Conservation (phyloP, 2,113 vertebrate genomes). For the Pelobates fuscus region DNA sequence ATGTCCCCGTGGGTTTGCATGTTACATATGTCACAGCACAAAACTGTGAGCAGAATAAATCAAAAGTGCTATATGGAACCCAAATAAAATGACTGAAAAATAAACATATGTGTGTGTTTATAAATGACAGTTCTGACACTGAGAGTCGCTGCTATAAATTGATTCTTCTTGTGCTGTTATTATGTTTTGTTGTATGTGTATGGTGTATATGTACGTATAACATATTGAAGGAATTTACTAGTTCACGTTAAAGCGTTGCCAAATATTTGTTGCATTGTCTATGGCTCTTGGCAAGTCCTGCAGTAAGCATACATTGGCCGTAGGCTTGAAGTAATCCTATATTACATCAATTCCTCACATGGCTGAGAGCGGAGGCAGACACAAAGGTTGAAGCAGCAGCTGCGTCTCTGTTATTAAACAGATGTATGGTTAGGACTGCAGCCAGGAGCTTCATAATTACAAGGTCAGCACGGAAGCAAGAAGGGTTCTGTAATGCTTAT, state of each 20-base stretch:
- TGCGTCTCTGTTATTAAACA: neutral
- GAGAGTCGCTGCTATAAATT: too few species aligned
- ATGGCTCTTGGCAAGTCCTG: neutral
- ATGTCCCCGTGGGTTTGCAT: too few species aligned
- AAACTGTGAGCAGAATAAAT: too few species aligned
- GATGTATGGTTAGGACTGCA: conserved; percentile 6
- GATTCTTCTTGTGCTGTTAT: too few species aligned
- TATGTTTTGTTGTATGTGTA: too few species aligned
- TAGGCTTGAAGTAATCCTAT: neutral
- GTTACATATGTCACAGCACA: too few species aligned
- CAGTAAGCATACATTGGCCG: neutral
- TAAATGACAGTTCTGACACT: too few species aligned
- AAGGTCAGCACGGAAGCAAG: conserved; percentile 1
- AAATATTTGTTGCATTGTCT: neutral
- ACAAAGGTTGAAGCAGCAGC: neutral
- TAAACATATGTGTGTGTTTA: too few species aligned
- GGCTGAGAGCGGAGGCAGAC: neutral
- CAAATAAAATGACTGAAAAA: too few species aligned
- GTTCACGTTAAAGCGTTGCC: neutral
- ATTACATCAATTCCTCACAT: neutral
- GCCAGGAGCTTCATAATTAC: neutral
- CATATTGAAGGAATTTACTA: too few species aligned
- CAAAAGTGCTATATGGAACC: too few species aligned
- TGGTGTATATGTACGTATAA: too few species aligned
- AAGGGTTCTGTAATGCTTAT: neutral